phyloP scores from a whole-genome alignment of 2,888 invertebrate genomes.

The Zhengitettix transpicula region DNA sequence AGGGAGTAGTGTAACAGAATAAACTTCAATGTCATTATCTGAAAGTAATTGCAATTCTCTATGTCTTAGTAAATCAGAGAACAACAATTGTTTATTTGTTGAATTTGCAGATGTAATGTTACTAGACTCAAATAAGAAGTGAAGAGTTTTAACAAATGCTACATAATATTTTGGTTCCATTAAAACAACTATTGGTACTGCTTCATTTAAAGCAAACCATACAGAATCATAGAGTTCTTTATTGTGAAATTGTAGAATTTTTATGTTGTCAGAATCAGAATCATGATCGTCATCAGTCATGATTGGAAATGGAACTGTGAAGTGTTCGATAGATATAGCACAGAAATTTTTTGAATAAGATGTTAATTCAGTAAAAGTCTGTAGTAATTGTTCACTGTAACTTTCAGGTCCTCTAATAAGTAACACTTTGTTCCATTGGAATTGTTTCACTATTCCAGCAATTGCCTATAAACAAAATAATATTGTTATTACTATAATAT shows the following conservation, averaged over 20 bases:
- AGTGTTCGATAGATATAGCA: constrained; percentile 3
- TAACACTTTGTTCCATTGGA: constrained; percentile 13
- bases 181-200: no score
- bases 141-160: background rate
- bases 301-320: background rate
- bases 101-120: background rate
- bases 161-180: background rate
- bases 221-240: background rate
- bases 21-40: constrained; percentile 1
- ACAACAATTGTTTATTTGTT: constrained; percentile 6
- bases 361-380: constrained; percentile 6
- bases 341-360: constrained; percentile 4
- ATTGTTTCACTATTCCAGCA: constrained; percentile 12
- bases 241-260: background rate
- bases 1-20: constrained; percentile 6
- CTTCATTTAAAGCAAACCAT: no score
- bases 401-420: constrained; percentile 12
- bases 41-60: constrained; percentile 4
- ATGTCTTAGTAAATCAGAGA: constrained; percentile 9
- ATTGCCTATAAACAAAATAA: constrained; percentile 11
- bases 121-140: background rate
- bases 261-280: no score
- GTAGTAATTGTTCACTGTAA: constrained; percentile 11
- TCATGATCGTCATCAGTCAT: no score
- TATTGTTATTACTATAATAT: background rate